phyloP scores from a whole-genome alignment of 2,797 vertebrate genomes.

The Hoplostethus mediterraneus region DNA sequence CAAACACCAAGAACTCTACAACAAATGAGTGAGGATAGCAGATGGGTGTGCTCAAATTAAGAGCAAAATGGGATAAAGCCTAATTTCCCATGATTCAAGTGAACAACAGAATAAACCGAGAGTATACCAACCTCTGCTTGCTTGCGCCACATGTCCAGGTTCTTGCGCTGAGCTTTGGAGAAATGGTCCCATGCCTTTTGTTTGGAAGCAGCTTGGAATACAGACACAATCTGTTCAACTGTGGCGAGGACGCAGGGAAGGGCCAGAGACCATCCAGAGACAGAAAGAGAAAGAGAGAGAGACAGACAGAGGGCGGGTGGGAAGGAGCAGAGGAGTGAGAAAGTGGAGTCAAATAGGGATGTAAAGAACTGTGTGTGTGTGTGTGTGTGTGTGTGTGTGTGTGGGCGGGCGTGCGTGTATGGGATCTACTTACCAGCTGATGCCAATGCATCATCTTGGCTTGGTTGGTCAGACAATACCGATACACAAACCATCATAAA shows the following conservation, averaged over 20 bases:
- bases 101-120: conserved; percentile 48
- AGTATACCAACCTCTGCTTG: conserved; percentile 95
- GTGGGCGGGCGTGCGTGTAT: conserved; percentile 19
- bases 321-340: conserved; percentile 93
- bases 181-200: conserved; percentile 99
- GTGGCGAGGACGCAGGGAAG: conserved; percentile 82
- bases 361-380: conserved; percentile 71
- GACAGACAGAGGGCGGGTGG: conserved; percentile 83
- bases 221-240: conserved; percentile 99
- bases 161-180: conserved; percentile 99
- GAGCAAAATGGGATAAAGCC: conserved; percentile 47
- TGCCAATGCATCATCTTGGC: conserved; percentile 56
- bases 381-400: conserved; percentile 7
- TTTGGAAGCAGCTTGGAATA: conserved; percentile 99
- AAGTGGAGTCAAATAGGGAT: conserved; percentile 90
- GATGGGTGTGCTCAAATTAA: conserved; percentile 16
- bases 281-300: conserved; percentile 66
- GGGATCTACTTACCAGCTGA: conserved; percentile 72
- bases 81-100: conserved; percentile 50
- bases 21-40: conserved; percentile 9
- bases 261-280: conserved; percentile 82
- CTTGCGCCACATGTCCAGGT: conserved; percentile 99
- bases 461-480: conserved; percentile 38
- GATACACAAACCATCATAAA: conserved; percentile 29
- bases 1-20: conserved; percentile 31